A percentile compares a stretch with the other conserved stretches of the same genome.
Evolutionary conservation across 2,888 invertebrate species (phyloP).

Genomic region (Argyresthia albistria): DNA sequence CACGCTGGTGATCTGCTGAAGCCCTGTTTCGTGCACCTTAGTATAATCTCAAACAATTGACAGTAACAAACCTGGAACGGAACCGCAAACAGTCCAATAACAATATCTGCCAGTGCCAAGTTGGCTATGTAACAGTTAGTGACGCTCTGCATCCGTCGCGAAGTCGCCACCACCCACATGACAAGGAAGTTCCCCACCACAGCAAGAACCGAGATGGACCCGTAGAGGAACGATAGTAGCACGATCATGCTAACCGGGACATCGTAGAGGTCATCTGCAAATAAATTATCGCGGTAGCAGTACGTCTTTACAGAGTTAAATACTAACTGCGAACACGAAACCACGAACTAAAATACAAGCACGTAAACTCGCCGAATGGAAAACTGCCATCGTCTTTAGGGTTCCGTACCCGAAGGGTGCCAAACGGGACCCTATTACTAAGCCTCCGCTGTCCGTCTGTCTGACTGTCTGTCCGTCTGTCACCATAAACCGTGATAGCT

Average conservation of each 20-base stretch:
- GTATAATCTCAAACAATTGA: too few relatives aligned
- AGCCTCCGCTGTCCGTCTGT: too few relatives aligned
- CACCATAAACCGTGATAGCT: too few relatives aligned
- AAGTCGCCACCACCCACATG: constrained; percentile 87
- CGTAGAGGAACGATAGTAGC: constrained; percentile 84
- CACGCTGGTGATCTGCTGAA: too few relatives aligned
- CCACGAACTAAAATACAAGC: too few relatives aligned
- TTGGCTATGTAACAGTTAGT: constrained; percentile 91
- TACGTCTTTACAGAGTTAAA: background rate
- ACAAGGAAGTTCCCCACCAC: constrained; percentile 89
- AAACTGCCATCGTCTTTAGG: too few relatives aligned
- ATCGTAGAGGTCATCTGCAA: constrained; percentile 76
- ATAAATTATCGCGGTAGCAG: background rate
- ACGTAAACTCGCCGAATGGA: too few relatives aligned
- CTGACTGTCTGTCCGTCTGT: too few relatives aligned
- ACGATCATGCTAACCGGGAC: constrained; percentile 83
- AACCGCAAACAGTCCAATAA: constrained; percentile 88
- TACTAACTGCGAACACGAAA: too few relatives aligned
- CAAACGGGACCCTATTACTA: too few relatives aligned
- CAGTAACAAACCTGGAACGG: constrained; percentile 74
- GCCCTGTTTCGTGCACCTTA: too few relatives aligned
- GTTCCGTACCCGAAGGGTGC: too few relatives aligned
- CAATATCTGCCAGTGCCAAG: constrained; percentile 87
- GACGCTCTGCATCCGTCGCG: constrained; percentile 83
- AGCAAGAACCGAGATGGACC: constrained; percentile 84